phyloP scores from a whole-genome alignment of 2,113 vertebrate species.

The Leucoraja erinaceus region DNA sequence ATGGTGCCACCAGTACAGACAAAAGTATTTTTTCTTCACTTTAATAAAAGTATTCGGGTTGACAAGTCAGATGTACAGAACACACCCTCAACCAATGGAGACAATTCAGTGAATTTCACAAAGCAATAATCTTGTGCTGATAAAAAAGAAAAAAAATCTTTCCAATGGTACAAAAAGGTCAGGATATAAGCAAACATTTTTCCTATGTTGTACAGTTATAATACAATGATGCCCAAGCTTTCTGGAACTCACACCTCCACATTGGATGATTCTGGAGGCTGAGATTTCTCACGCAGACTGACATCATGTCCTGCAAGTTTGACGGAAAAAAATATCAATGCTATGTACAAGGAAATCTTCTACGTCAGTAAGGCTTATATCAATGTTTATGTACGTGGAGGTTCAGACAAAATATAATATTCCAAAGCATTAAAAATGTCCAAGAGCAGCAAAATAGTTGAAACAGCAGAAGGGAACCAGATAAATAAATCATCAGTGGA shows the following conservation, averaged over 20 bases:
- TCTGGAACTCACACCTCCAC: slow-evolving; percentile 28
- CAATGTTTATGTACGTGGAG: too few species aligned
- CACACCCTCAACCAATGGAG: slow-evolving; percentile 32
- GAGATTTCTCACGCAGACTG: slow-evolving; percentile 29
- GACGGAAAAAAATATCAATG: background rate
- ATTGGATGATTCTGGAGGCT: slow-evolving; percentile 28
- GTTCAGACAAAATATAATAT: background rate
- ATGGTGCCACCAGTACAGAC: slow-evolving; percentile 5
- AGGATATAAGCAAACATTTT: slow-evolving; percentile 33
- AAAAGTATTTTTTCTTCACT: slow-evolving; percentile 8
- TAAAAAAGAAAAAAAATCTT: slow-evolving; percentile 18
- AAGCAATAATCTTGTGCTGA: slow-evolving; percentile 27
- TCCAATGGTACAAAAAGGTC: slow-evolving; percentile 37
- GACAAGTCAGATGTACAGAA: slow-evolving; percentile 38
- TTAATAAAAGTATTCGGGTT: slow-evolving; percentile 37
- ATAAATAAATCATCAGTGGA: background rate
- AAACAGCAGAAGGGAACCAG: background rate
- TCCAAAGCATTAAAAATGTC: background rate
- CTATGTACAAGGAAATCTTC: background rate
- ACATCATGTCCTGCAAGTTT: slow-evolving; percentile 27
- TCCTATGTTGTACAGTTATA: slow-evolving; percentile 38
- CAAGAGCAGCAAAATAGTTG: background rate
- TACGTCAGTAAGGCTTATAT: background rate
- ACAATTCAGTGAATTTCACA: slow-evolving; percentile 32
- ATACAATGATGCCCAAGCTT: slow-evolving; percentile 34